These are phyloP conservation scores for Leguminivora glycinivorella DNA, from an alignment of 1,140 invertebrate genomes.

Conservation along the genomic window DNA sequence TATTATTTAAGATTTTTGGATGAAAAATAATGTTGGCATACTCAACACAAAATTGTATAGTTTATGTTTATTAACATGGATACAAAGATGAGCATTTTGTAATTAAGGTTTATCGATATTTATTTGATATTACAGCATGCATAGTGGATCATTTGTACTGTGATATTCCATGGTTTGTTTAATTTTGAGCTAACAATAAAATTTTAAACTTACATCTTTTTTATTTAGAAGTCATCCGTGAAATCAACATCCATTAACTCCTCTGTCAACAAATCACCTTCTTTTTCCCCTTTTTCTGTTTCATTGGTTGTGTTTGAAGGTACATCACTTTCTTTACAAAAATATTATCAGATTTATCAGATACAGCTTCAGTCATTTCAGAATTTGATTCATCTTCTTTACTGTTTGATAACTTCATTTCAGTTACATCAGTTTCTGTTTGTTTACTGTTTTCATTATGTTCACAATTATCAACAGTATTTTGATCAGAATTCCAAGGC, in stretches of 20 bases:
- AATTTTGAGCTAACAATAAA: slow-evolving; percentile 31
- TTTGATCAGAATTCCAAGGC: slow-evolving; percentile 33
- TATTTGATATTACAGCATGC: slow-evolving; percentile 24
- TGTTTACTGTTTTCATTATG: slow-evolving; percentile 3
- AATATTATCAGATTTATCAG: slow-evolving; percentile 30
- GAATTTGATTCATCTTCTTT: slow-evolving; percentile 15
- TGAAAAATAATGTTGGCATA: neutral
- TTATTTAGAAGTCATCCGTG: slow-evolving; percentile 56
- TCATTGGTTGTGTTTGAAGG: slow-evolving; percentile 27
- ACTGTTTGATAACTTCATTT: slow-evolving; percentile 22
- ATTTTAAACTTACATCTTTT: slow-evolving; percentile 9
- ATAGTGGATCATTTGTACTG: slow-evolving; percentile 50
- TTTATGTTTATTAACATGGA: slow-evolving; percentile 31
- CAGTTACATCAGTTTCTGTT: slow-evolving; percentile 15
- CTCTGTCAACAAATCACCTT: slow-evolving; percentile 32
- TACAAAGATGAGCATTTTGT: slow-evolving; percentile 67
- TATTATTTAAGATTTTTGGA: neutral
- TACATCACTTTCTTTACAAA: slow-evolving; percentile 22
- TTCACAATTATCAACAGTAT: neutral
- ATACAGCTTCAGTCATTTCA: slow-evolving; percentile 27
- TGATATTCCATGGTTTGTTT: slow-evolving; percentile 53
- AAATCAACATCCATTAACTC: slow-evolving; percentile 70
- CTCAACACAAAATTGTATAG: neutral
- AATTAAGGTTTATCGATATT: slow-evolving; percentile 39
- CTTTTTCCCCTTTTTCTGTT: slow-evolving; percentile 13